Base-by-base conservation (phyloP, 2,888 invertebrate genomes). In the Eurois occulta region DNA sequence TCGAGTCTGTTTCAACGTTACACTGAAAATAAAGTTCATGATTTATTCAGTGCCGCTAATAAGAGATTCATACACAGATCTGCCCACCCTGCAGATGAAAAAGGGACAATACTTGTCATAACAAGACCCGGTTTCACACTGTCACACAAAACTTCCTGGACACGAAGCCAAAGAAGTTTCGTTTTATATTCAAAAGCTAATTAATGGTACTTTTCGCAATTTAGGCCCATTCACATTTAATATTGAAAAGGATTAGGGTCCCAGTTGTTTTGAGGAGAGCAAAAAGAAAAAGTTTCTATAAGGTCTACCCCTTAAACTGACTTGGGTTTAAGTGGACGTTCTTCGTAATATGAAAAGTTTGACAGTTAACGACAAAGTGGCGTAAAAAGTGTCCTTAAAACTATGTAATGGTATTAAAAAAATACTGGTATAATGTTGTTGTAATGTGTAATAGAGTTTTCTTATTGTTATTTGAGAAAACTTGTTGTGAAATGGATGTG, bases 271-370 rank as follows among this genome's bases (percentile, higher is more conserved):
- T 86, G 80, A 60, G 75, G 84, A 84, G 83, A 77, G 80, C 81
- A 78, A 85, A 75, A 87, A 86, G 69, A 87, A 87, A 83, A 83
- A 88, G 84, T 86, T 89, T 87, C 74, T 80, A 84, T 86, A 89
- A 88, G 84, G 83, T 88, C 83, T 78, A 87, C 88, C 87, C 87
- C 89, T 91, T 89, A 91, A 91, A 91, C 85, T 88, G 88, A 90
- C 86, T 91, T 91, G 87, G 80, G 90, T 90, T 88, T 91, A 92
- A 91, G 91, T 90, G 90, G 91, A 92, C 89, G 88, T 91, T 91
- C 90, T 88, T 89, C 87, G 90, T 94, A 92, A 94, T 94, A 94
- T 89, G 92, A 92, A 94, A 94, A 94, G 85, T 94, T 94, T 84
- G 88, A 89, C 93, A 90, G 90, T 94, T 92, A 92, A 87, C 89